Evolutionary conservation across 2,113 vertebrate species (phyloP), one percentile per base, ranked within the genome.

Genomic region (Vulpes vulpes): DNA sequence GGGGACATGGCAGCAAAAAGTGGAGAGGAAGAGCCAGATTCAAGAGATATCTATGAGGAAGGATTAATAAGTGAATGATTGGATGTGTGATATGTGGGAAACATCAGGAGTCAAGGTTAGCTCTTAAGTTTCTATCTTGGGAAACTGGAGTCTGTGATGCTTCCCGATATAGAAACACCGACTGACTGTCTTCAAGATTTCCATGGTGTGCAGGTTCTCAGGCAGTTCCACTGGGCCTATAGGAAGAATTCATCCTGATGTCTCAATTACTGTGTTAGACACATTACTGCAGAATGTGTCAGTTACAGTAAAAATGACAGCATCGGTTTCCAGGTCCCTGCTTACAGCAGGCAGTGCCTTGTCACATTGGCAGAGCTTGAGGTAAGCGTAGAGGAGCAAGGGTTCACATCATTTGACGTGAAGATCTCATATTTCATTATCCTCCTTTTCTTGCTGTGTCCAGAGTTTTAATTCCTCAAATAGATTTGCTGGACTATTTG

Each of bases 151-250:
- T 71, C 92, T 71, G 15, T 73, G 86, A 92, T 92, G 11, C 20
- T 96, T 89, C 30, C 82, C 87, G 82, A 91, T 82, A 95, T 80
- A 89, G 81, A 93, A 71, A 85, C 2, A 53, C 12, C 55, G 71
- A 22, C 19, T 19, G 23, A 84, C 57, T 80, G 22, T 51, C 86
- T 59, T 91, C 20, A 55, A 87, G 57, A 95, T 94, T 67, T 83
- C 35, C 69, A 60, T 38, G 82, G 51, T 35, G 22, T 87, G 25
- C 11, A 11, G 5, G 2, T 73, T 89, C 20, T 35, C 67, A 82
- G 25, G 32, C 35, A 78, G 19, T 38, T 78, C 27, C 53, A 49
- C 2, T 22, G 27, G 73, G 5, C 12, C 87, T 73, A 51, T 1
- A 64, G 57, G 8, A 14, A 74, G 62, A 97, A 94, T 91, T 83